phyloP scores from a whole-genome alignment of 2,797 vertebrate species.

The Phyllotis vaccarum region DNA sequence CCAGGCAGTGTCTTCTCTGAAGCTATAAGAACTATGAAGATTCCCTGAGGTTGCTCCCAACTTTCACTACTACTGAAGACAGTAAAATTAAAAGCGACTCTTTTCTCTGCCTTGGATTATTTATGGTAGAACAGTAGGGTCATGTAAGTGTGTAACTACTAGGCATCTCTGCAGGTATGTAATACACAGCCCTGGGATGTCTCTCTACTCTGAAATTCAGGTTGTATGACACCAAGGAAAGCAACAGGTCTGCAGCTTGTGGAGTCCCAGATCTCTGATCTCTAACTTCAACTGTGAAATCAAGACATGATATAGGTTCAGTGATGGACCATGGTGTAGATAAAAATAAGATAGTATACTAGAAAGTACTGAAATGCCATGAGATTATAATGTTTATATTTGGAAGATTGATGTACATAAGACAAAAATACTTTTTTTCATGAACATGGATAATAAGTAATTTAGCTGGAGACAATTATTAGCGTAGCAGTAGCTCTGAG shows the following conservation, averaged over 20 bases:
- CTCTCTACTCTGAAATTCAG: background rate
- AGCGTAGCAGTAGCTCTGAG: background rate
- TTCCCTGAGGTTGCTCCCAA: background rate
- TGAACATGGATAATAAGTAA: background rate
- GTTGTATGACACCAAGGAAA: background rate
- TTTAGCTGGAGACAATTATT: background rate
- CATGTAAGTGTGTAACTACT: background rate
- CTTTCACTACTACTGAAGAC: background rate
- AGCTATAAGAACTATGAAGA: constrained; percentile 10
- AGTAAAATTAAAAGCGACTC: background rate
- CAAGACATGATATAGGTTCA: background rate
- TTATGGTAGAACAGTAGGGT: background rate
- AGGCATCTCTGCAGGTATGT: background rate
- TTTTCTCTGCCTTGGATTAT: background rate
- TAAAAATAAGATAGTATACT: background rate
- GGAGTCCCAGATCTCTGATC: background rate
- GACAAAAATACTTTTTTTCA: constrained; percentile 6
- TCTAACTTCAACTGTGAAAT: background rate
- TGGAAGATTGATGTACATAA: background rate
- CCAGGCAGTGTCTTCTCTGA: background rate
- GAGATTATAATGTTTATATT: background rate
- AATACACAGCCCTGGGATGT: background rate
- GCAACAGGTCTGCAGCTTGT: background rate
- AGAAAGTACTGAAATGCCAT: background rate
- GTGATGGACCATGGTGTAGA: background rate